Base-by-base conservation (phyloP, 2,113 vertebrate species). In the Pongo pygmaeus region DNA sequence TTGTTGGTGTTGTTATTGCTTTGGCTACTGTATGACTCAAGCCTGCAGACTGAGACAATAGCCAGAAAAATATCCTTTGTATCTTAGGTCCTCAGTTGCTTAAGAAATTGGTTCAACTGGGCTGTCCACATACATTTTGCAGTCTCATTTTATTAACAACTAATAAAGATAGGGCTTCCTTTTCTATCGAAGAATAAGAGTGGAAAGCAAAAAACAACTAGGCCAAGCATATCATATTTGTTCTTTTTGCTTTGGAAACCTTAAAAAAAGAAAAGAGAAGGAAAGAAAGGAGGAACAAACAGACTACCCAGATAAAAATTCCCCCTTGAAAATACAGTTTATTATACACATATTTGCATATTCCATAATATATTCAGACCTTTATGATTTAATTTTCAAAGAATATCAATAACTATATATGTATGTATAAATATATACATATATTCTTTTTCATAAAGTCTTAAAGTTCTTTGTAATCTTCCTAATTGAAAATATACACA, bases 401-500 rank as follows among this genome's bases (percentile, higher is more conserved):
- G 23, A 75, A 1, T 30, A 91, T 59, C 0, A 69, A 81, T 93
- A 77, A 27, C 30, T 46, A 2, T 14, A 32, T 23, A 14, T 64
- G 5, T 89, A 20, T 52, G 0, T n/a, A 11, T 67, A 10, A 46
- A 43, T 48, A 74, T 25, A 80, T 23, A 92, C 27, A 40, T 16
- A 78, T 11, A 55, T 43, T 94, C 20, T 14, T 87, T 94, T 90
- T 79, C 32, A 88, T 38, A n/a, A 55, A 77, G 5, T 16, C 70
- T 93, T 93, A 59, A 88, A 50, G 32, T 78, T 69, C 13, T 94
- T 83, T 61, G 16, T 14, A 78, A 4, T 57, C 38, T 64, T n/a
- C 70, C 83, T 96, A 95, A 94, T 85, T 87, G 79, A 97, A 97
- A 95, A 69, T 87, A 67, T 20, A 79, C 22, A 84, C 35, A 69